A percentile compares a stretch with the other conserved stretches of the same genome.
phyloP scores from a whole-genome alignment of 2,113 vertebrate genomes.

The Cnemophilus loriae region DNA sequence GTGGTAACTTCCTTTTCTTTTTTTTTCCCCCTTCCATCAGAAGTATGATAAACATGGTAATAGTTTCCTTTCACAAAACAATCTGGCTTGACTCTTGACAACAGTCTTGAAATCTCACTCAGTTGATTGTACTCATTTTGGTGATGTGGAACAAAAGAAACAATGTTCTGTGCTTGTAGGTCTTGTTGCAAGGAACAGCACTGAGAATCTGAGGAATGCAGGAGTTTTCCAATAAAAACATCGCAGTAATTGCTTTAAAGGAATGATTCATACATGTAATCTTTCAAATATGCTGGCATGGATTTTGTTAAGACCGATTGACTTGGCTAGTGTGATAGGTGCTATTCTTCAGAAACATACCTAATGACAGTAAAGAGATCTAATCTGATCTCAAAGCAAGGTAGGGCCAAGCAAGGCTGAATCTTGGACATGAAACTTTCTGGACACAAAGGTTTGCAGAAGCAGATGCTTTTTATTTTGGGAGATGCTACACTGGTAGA shows the following conservation, averaged over 20 bases:
- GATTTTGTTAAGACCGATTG: not conserved
- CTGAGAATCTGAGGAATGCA: constrained; percentile 26
- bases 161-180: not conserved
- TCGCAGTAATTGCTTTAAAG: constrained; percentile 18
- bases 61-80: not conserved
- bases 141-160: not conserved
- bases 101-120: not conserved
- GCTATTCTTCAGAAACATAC: not conserved
- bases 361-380: not conserved
- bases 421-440: not conserved
- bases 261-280: not conserved
- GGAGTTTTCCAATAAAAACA: constrained; percentile 46
- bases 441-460: not conserved
- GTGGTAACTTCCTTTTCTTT: not conserved
- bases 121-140: not conserved
- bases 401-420: not conserved
- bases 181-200: not conserved
- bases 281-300: constrained; percentile 19
- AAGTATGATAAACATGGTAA: not conserved
- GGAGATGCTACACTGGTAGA: not conserved
- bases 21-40: not conserved
- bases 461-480: not conserved
- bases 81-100: not conserved
- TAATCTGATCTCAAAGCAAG: not conserved
- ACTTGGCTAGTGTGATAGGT: not conserved